Evolutionary conservation across 2,797 vertebrate genomes (phyloP).

Genomic region (Pachyuromys duprasi): DNA sequence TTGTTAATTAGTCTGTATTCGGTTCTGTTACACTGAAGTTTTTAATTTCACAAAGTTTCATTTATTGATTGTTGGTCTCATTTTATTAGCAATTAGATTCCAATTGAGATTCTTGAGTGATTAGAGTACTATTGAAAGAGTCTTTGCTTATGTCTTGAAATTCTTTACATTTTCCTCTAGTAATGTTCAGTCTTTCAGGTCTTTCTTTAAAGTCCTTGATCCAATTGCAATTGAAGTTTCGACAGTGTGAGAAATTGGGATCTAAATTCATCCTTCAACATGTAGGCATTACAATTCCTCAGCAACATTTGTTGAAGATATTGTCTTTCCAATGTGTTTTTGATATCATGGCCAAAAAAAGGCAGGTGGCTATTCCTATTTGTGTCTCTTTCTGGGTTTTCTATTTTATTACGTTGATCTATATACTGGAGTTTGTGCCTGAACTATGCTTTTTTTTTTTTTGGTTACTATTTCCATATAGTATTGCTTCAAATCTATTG

Average conservation of each 20-base stretch:
- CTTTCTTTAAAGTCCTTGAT: neutral
- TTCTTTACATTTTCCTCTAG: neutral
- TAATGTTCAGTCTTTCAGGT: neutral
- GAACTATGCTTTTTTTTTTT: neutral
- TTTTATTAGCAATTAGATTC: neutral
- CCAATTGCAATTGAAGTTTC: neutral
- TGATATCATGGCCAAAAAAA: neutral
- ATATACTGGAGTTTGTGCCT: neutral
- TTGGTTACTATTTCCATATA: neutral
- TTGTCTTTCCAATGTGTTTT: neutral
- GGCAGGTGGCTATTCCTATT: neutral
- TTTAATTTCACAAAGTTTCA: neutral
- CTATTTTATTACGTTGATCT: neutral
- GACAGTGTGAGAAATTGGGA: neutral
- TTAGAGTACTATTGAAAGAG: neutral
- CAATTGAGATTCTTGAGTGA: neutral
- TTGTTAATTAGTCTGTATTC: neutral
- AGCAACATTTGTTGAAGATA: neutral
- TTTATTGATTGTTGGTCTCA: neutral
- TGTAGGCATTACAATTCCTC: neutral
- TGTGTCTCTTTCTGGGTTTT: neutral
- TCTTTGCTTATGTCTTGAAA: neutral
- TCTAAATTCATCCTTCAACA: neutral
- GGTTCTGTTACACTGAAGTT: neutral
- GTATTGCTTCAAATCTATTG: neutral